A percentile compares a stretch with the other conserved stretches of the same genome.
phyloP scores from a whole-genome alignment of 2,797 vertebrate species.

The Mormyrops boulengeri region DNA sequence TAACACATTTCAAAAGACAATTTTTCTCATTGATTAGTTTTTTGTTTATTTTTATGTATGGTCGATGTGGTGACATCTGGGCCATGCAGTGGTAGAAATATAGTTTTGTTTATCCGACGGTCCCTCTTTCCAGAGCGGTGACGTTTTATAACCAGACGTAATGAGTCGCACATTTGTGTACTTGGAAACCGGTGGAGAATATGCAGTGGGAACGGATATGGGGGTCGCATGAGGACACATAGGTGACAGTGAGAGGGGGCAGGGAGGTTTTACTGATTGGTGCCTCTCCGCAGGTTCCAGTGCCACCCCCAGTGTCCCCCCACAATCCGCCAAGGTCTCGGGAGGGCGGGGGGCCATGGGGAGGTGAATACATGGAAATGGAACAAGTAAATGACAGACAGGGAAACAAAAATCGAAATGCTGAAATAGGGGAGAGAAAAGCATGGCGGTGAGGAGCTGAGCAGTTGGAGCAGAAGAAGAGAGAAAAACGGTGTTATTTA shows the following conservation, averaged over 20 bases:
- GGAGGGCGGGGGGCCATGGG: not conserved
- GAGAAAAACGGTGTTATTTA: not conserved
- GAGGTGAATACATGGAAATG: not conserved
- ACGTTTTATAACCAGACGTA: conserved; percentile 32
- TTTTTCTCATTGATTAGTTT: not conserved
- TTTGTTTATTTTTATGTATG: conserved; percentile 30
- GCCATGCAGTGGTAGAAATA: conserved; percentile 20
- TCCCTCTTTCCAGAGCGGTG: conserved; percentile 26
- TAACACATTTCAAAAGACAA: not conserved
- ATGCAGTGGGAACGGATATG: not conserved
- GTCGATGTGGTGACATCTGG: conserved; percentile 40
- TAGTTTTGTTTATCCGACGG: conserved; percentile 39
- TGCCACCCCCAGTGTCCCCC: not conserved
- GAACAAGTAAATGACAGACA: not conserved
- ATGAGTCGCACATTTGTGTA: conserved; percentile 32
- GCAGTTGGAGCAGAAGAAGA: not conserved
- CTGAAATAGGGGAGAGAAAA: not conserved
- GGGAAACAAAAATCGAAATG: not conserved
- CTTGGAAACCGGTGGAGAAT: not conserved
- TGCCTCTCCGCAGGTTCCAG: not conserved
- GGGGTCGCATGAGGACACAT: conserved; percentile 43
- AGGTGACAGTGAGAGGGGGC: conserved; percentile 26
- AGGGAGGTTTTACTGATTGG: not conserved
- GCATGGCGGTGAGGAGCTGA: not conserved
- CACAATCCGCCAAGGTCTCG: not conserved